Percentiles rank a stretch among this genome's conserved stretches.
Conservation (phyloP, 2,113 vertebrate genomes). For the Tychaedon coryphoeus region DNA sequence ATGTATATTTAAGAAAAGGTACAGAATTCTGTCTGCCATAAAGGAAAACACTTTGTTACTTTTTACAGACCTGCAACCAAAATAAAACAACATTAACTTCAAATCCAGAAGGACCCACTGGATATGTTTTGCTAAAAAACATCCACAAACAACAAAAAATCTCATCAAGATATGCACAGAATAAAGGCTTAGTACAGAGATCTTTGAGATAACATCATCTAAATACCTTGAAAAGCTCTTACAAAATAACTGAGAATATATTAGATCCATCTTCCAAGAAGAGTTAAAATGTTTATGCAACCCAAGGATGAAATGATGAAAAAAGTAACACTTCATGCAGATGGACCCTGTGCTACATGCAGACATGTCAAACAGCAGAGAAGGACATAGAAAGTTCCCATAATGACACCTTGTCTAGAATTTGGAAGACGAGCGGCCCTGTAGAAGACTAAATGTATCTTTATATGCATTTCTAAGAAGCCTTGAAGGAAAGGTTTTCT, state of each 20-base stretch:
- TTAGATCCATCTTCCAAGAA: not conserved
- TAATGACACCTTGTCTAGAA: not conserved
- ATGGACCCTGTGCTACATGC: not conserved
- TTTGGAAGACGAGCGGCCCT: not conserved
- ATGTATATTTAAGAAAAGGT: not conserved
- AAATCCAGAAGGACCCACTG: not conserved
- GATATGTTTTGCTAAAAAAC: not conserved
- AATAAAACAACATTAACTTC: not conserved
- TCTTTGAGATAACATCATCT: not conserved
- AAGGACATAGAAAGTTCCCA: not conserved
- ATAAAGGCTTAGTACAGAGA: not conserved
- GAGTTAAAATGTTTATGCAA: not conserved
- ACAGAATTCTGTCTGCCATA: not conserved
- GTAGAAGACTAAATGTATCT: not conserved
- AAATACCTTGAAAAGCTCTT: not conserved
- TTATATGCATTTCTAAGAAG: not conserved
- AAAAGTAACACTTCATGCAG: not conserved
- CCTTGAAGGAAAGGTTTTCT: not conserved
- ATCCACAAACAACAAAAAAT: fast-evolving
- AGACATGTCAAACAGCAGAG: not conserved
- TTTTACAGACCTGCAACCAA: not conserved
- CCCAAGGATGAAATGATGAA: not conserved
- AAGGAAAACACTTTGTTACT: not conserved
- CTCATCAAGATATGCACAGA: not conserved
- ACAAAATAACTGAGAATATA: not conserved